Conservation (phyloP, 2,113 vertebrate species). For the Anolis sagrei region DNA sequence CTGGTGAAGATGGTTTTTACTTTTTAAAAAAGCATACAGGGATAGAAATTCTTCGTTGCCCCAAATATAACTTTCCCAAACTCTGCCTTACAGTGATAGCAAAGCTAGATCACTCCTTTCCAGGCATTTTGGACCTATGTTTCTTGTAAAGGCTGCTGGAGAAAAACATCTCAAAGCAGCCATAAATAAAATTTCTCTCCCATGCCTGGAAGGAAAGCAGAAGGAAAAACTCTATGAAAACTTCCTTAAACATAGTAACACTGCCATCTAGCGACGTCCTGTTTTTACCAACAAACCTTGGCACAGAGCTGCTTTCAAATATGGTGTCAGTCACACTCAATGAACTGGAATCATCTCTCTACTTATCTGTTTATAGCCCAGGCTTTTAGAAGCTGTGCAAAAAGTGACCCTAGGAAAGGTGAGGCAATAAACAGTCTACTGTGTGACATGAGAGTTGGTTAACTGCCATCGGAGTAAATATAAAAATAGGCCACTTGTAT, state of each 20-base stretch:
- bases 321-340: slow-evolving; percentile 45
- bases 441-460: neutral
- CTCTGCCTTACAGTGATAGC: neutral
- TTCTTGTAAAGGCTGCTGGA: neutral
- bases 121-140: neutral
- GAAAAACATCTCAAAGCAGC: neutral
- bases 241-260: slow-evolving; percentile 45
- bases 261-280: slow-evolving; percentile 74
- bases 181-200: accelerated
- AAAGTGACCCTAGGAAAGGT: slow-evolving; percentile 10
- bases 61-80: too few species aligned
- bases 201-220: neutral
- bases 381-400: slow-evolving; percentile 44
- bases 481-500: slow-evolving; percentile 22
- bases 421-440: neutral
- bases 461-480: slow-evolving; percentile 11
- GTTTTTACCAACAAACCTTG: slow-evolving; percentile 9
- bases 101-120: neutral
- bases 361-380: slow-evolving; percentile 62
- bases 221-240: neutral
- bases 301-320: slow-evolving; percentile 60
- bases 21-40: too few species aligned
- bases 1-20: too few species aligned
- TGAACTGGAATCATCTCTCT: slow-evolving; percentile 58
- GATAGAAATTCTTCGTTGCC: too few species aligned